phyloP scores from a whole-genome alignment of 2,888 invertebrate species.

The Clistopyga incitator region DNA sequence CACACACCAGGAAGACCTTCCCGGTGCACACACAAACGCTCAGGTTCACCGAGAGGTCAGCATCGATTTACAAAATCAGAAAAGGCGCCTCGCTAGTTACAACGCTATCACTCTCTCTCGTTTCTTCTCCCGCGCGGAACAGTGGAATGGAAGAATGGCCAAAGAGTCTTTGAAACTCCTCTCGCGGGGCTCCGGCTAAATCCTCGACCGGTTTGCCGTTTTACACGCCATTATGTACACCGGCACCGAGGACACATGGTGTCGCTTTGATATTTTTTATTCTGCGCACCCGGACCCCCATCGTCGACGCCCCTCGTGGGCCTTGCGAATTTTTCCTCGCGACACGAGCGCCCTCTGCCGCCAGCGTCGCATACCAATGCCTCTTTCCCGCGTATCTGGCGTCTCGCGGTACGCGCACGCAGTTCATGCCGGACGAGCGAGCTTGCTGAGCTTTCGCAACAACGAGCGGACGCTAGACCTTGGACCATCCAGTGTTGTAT shows the following conservation, averaged over 20 bases:
- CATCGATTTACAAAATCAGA: conserved; percentile 68
- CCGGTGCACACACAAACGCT: conserved; percentile 28
- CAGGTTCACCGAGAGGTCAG: conserved; percentile 61
- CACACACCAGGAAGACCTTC: conserved; percentile 45
- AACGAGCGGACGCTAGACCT: conserved; percentile 39
- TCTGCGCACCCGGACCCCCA: conserved; percentile 7
- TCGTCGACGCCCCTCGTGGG: conserved; percentile 40
- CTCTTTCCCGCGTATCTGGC: conserved; percentile 6
- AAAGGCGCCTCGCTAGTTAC: conserved; percentile 56
- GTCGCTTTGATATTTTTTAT: conserved; percentile 39
- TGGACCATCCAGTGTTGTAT: not conserved
- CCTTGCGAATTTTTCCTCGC: conserved; percentile 25
- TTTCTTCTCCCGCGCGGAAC: conserved; percentile 33
- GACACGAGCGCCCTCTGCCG: conserved; percentile 8
- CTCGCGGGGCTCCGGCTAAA: conserved; percentile 39
- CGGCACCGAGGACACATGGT: conserved; percentile 51
- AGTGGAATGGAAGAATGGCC: conserved; percentile 58
- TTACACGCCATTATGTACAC: conserved; percentile 60
- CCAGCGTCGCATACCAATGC: conserved; percentile 1
- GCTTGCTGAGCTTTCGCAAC: conserved; percentile 37
- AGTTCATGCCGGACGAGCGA: not conserved
- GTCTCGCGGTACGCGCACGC: not conserved
- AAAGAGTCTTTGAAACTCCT: conserved; percentile 2
- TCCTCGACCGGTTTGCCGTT: conserved; percentile 59
- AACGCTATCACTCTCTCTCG: conserved; percentile 50